These are phyloP conservation scores for Hymenopus coronatus DNA, from an alignment of 2,888 invertebrate genomes.

Conservation along the genomic window DNA sequence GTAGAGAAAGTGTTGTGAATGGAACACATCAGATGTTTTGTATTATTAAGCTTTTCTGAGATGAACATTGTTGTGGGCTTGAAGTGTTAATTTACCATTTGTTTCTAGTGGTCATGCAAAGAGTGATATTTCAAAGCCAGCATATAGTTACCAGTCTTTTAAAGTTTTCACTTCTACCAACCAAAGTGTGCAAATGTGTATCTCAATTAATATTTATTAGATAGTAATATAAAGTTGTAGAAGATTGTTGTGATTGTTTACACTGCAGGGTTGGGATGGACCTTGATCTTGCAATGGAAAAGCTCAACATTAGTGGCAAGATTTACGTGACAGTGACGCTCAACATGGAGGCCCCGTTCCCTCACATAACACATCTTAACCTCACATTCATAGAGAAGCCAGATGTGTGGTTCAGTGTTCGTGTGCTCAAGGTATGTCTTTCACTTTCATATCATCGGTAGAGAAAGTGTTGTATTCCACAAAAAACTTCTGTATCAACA, in stretches of 20 bases:
- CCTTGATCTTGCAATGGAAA: constrained; percentile 52
- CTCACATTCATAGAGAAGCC: constrained; percentile 53
- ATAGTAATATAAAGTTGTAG: too few species aligned
- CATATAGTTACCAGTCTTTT: too few species aligned
- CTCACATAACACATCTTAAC: constrained; percentile 51
- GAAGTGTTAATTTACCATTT: too few species aligned
- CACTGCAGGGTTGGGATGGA: constrained; percentile 50
- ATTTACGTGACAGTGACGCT: constrained; percentile 49
- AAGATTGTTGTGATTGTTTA: background rate
- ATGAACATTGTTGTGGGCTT: too few species aligned
- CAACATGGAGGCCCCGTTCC: constrained; percentile 52
- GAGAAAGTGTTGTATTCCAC: background rate
- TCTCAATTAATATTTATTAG: too few species aligned
- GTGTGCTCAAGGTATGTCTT: constrained; percentile 43
- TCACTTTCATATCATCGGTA: background rate
- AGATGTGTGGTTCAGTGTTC: constrained; percentile 54
- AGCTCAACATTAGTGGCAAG: constrained; percentile 50
- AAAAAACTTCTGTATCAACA: background rate
- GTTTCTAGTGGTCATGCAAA: too few species aligned
- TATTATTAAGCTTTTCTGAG: too few species aligned
- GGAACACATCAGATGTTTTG: too few species aligned
- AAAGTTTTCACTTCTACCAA: too few species aligned
- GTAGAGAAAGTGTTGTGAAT: too few species aligned
- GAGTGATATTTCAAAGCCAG: too few species aligned
- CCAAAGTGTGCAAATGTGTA: too few species aligned